Conservation (phyloP, 2,797 vertebrate genomes). For the Acipenser transmontanus region DNA sequence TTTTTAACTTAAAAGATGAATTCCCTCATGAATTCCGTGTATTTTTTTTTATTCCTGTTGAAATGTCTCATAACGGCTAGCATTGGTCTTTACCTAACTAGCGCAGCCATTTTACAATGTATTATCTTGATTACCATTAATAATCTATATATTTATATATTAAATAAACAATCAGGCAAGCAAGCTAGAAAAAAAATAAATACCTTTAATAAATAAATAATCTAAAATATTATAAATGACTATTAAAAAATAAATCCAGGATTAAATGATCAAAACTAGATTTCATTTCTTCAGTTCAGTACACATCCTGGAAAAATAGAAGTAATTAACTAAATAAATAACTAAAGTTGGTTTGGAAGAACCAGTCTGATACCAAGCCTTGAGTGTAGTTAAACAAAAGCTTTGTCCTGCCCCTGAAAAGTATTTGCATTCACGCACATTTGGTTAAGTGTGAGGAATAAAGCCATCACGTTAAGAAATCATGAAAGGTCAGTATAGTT, state of each 20-base stretch:
- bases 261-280: slow-evolving; percentile 31
- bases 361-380: slow-evolving; percentile 26
- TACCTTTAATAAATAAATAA: background rate
- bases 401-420: slow-evolving; percentile 53
- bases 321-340: slow-evolving; percentile 61
- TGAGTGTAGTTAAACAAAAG: slow-evolving; percentile 64
- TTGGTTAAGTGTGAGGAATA: slow-evolving; percentile 44
- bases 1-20: too few relatives aligned
- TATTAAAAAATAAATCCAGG: too few relatives aligned
- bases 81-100: too few relatives aligned
- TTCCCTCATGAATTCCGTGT: too few relatives aligned
- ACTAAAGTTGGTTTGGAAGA: slow-evolving; percentile 32
- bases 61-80: too few relatives aligned
- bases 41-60: too few relatives aligned
- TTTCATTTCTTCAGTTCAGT: slow-evolving; percentile 46
- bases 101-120: too few relatives aligned
- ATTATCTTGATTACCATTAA: too few relatives aligned
- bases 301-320: slow-evolving; percentile 55
- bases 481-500: slow-evolving; percentile 62
- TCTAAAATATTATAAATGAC: background rate
- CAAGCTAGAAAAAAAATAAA: background rate
- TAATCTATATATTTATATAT: too few relatives aligned
- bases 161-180: too few relatives aligned
- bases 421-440: slow-evolving; percentile 65
- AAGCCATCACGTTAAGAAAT: slow-evolving; percentile 68